phyloP scores from a whole-genome alignment of 2,797 vertebrate genomes.

The Mareca strepera region DNA sequence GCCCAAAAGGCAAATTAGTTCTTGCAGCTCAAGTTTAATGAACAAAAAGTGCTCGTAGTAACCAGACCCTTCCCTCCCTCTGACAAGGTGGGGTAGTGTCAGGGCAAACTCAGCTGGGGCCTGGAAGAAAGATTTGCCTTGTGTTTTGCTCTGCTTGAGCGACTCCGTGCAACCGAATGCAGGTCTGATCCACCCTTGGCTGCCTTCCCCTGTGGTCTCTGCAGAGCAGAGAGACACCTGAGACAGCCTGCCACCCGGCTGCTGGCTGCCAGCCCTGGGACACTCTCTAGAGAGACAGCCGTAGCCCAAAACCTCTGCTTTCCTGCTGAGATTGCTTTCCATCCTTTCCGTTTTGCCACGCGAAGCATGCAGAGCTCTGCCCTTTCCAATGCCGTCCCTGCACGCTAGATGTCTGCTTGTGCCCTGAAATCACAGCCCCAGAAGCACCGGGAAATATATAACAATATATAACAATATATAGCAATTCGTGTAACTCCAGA shows the following conservation, averaged over 20 bases:
- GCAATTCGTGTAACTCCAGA: neutral
- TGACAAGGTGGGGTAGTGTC: constrained; percentile 56
- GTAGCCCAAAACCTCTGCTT: neutral
- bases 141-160: constrained; percentile 39
- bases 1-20: constrained; percentile 66
- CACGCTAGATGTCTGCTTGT: neutral
- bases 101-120: constrained; percentile 52
- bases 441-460: neutral
- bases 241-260: constrained; percentile 4
- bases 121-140: constrained; percentile 53
- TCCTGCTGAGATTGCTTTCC: neutral
- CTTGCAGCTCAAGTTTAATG: constrained; percentile 66
- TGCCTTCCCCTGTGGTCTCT: neutral
- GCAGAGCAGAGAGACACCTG: constrained; percentile 34
- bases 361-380: neutral
- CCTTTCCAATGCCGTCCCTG: neutral
- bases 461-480: neutral
- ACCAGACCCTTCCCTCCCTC: constrained; percentile 51
- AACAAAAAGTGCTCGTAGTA: constrained; percentile 62
- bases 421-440: neutral
- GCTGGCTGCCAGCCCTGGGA: constrained; percentile 9
- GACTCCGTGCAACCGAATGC: neutral
- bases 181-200: neutral
- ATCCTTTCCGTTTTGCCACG: neutral
- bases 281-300: neutral